Evolutionary conservation across 2,113 vertebrate species (phyloP).

Genomic region (Panthera leo): DNA sequence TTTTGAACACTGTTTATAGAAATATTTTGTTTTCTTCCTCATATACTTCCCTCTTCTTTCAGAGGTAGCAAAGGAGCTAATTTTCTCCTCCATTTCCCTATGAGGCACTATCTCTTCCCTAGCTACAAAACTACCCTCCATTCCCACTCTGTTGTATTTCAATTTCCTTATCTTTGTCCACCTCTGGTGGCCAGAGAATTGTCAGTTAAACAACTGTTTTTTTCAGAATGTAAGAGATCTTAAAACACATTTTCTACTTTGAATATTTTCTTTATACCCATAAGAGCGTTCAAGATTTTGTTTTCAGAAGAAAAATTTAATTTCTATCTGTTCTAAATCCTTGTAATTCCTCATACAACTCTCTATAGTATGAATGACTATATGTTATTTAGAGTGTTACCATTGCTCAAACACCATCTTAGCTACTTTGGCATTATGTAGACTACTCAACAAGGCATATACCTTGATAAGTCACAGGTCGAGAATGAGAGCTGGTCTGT

Average conservation of each 20-base stretch:
- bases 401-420: background rate
- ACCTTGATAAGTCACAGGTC: background rate
- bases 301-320: constrained; percentile 26
- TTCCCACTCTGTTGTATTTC: background rate
- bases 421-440: background rate
- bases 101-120: background rate
- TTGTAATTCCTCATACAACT: background rate
- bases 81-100: background rate
- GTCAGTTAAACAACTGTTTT: background rate
- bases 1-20: background rate
- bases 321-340: background rate
- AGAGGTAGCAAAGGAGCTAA: background rate
- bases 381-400: background rate
- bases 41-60: background rate
- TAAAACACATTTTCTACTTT: background rate
- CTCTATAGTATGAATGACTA: background rate
- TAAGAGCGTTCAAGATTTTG: background rate
- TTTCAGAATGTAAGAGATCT: background rate
- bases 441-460: background rate
- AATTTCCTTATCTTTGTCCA: background rate
- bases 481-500: background rate
- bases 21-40: background rate
- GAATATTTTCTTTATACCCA: background rate
- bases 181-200: background rate
- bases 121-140: background rate